These are phyloP conservation scores for Salpingus planirostris DNA, from an alignment of 2,888 invertebrate species.

Conservation along the genomic window DNA sequence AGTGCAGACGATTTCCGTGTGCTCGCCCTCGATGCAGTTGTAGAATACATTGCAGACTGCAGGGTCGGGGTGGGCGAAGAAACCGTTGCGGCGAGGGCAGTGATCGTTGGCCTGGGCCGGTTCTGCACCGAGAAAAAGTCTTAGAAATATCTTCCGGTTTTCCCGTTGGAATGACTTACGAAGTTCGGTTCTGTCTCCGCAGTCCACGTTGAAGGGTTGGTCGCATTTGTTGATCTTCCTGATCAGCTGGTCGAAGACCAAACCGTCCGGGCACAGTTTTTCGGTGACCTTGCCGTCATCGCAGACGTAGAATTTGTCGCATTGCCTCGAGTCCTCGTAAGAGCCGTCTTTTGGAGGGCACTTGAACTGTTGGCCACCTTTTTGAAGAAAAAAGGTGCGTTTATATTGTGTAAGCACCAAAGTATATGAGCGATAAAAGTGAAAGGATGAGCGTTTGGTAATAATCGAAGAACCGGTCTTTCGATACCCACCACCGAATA, in stretches of 20 bases:
- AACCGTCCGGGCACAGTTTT: slow-evolving; percentile 79
- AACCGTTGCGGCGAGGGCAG: slow-evolving; percentile 81
- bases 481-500: neutral
- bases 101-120: slow-evolving; percentile 60
- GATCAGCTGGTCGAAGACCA: slow-evolving; percentile 78
- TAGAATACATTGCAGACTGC: slow-evolving; percentile 76
- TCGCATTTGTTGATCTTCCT: slow-evolving; percentile 87
- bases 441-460: slow-evolving; percentile 10
- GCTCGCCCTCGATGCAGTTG: slow-evolving; percentile 82
- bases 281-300: slow-evolving; percentile 60
- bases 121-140: too few relatives aligned
- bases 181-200: slow-evolving; percentile 76
- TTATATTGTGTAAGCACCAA: neutral
- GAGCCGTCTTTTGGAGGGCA: slow-evolving; percentile 77
- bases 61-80: slow-evolving; percentile 82
- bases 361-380: slow-evolving; percentile 49
- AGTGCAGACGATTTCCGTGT: slow-evolving; percentile 74
- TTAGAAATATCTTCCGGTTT: neutral
- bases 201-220: slow-evolving; percentile 87
- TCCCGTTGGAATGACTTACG: slow-evolving; percentile 65
- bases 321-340: slow-evolving; percentile 70
- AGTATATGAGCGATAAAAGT: slow-evolving; percentile 4
- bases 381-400: slow-evolving; percentile 3
- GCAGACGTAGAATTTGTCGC: slow-evolving; percentile 82
- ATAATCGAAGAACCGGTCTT: slow-evolving; percentile 6